Evolutionary conservation across 2,888 invertebrate species (phyloP), one percentile per base, ranked within the genome.

Genomic region (Drosophila ezoana): DNA sequence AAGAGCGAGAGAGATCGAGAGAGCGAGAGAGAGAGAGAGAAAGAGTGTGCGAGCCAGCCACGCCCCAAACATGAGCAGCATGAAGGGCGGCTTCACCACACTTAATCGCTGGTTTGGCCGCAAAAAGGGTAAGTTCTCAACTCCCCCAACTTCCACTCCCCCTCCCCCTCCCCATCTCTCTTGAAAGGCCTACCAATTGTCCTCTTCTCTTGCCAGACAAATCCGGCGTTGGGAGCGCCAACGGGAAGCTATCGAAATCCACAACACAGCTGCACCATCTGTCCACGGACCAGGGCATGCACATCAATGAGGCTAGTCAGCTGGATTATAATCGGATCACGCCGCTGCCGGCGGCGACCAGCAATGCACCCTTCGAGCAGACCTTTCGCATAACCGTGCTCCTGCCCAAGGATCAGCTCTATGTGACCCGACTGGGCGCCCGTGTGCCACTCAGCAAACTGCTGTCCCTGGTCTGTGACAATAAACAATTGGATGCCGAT

Each of bases 371-470:
- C 38, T 92, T 92, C 63, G 92, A 92, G 81, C 92, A 92, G 79
- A 92, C 91, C 13, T 92, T 92, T 63, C 92, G 92, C 61, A 92
- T 92, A 35, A 92, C 92, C 91, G 96, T 97, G 37, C 95, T 96
- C 90, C 93, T 97, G 80, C 97, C 97, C 35, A 94, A 95, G 79
- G 96, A 96, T 90, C 97, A 97, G 92, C 93, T 97, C 62, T 96
- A 95, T 92, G 96, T 97, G 11, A 94, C 95, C 41, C 93, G 97
- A 72, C 94, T 96, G 68, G 95, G 95, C 75, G 95, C 95, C 13
- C 94, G 95, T 77, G 95, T 95, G 52, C 93, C 94, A 32, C 92
- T 97, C 33, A 94, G 94, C 43, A 95, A 96, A 71, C 94, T 97
- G 54, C 93, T 96, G 82, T 93, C 93, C 62, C 94, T 95, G 90